Evolutionary conservation across 2,888 invertebrate genomes (phyloP), one percentile per base, ranked within the genome.

Genomic region (Melolontha melolontha): DNA sequence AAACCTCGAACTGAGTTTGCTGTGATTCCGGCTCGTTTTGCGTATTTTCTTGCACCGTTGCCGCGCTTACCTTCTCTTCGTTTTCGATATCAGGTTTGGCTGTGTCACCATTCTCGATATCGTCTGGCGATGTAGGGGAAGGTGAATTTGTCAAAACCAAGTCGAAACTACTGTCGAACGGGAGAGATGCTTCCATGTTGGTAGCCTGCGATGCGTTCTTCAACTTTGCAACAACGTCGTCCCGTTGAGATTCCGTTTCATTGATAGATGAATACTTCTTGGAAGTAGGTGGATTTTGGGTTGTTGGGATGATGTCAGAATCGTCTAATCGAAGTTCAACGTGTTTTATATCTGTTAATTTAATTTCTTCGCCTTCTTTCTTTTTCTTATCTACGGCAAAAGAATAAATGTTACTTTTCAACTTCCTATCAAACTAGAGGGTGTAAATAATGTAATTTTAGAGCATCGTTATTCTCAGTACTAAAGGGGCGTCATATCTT

Each of bases 301-400:
- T 69, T 1, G 52, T 47, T 7, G 62, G 62, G 5, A 69, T 66
- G 6, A 65, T 40, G 34, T 69, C 66, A 17, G 69, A 59, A 39
- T 69, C 65, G 39, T 69, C 44, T 17, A 66, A 17, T 8, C 10
- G 39, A 44, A 40, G 22, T 22, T 52, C 12, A n/a, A 12, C 7
- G 44, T 51, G 10, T 16, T 12, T 64, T 1, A 0, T 2, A 17
- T 41, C 17, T 64, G 29, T 12, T 49, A 6, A 14, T 17, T 41
- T 17, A 51, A 39, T 27, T 12, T 6, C 11, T 52, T 39, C 52
- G 16, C 29, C 8, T 54, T 64, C 47, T 42, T 22, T 27, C 1
- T 66, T 42, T 41, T 49, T 51, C 16, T 40, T 27, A 34, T 42
- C 16, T 41, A n/a, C 5, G 17, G 17, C 8, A 49, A 17, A 22